Base-by-base conservation (phyloP, 2,888 invertebrate genomes). In the Trachelus troglodyta region DNA sequence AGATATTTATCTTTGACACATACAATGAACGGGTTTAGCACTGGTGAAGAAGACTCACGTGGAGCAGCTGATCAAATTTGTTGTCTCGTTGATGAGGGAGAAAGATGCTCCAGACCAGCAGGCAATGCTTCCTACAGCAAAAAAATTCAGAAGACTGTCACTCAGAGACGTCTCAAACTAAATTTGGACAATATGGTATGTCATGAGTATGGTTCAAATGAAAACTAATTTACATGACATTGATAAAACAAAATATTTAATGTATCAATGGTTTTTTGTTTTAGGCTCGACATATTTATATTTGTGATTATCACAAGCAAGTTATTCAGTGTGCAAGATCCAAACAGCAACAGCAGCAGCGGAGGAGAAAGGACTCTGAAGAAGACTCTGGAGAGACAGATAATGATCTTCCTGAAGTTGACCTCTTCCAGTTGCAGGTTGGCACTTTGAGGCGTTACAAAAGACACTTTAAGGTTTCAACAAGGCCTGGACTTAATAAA, bases 41-140 rank as follows among this genome's bases (percentile, higher is more conserved):
- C 97, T 88, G 97, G 97, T 86, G 97, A 97, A 92, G 97, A 97
- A 92, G 97, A 97, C 93, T 97, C 97, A 80, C 94, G 96, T 88
- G 97, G 97, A 83, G 96, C 97, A 89, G 95, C 96, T 80, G 97
- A 97, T 90, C 97, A 97, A 93, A 95, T 96, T 89, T 98, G 98
- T 93, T 98, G 98, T 93, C 94, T 98, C 86, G 95, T 98, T 88
- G 97, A 97, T 92, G 97, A 97, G 91, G 95, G 95, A 83, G 96
- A 96, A 85, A 94, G 97, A 84, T 99, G 98, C 92, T 94, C 95
- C 83, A 95, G 97, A 89, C 94, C 96, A 78, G 98, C 98, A 85
- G 97, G 98, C 83, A 97, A 98, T 93, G 99, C 99, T 85, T 97
- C 98, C 74, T 99, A 98, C 93, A 98, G 97, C 92, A 98, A 99